Percentiles rank a stretch among this genome's conserved stretches.
phyloP scores from a whole-genome alignment of 2,888 invertebrate species.

The Pollenia angustigena region DNA sequence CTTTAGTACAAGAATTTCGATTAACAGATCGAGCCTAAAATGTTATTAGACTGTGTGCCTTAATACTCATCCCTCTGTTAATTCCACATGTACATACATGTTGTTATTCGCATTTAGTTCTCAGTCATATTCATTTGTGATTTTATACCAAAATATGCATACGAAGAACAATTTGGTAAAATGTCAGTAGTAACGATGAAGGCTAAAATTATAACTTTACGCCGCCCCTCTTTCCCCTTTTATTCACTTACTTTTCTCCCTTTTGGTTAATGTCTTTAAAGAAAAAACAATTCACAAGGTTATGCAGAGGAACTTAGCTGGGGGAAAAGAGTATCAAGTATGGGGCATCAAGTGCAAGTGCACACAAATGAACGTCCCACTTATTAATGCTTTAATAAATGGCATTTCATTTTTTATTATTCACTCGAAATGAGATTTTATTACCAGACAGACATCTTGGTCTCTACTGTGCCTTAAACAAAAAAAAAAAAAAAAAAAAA shows the following conservation, averaged over 20 bases:
- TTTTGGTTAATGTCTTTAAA: conserved; percentile 44
- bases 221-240: background rate
- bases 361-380: conserved; percentile 80
- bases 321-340: background rate
- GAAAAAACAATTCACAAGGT: background rate
- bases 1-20: too few relatives aligned
- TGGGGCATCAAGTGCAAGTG: conserved; percentile 74
- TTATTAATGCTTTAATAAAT: conserved; percentile 84
- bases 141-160: conserved; percentile 60
- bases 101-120: conserved; percentile 39
- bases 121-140: conserved; percentile 66
- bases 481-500: background rate
- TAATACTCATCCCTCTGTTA: conserved; percentile 26
- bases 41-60: background rate
- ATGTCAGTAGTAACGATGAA: conserved; percentile 73
- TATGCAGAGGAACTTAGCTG: background rate
- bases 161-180: conserved; percentile 72
- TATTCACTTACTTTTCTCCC: background rate
- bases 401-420: conserved; percentile 84
- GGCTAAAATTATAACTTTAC: conserved; percentile 53
- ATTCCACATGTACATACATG: conserved; percentile 18
- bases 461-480: background rate
- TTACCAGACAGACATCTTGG: conserved; percentile 38
- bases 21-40: too few relatives aligned
- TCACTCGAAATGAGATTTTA: conserved; percentile 72